Percentiles rank a stretch among this genome's conserved stretches.
Evolutionary conservation across 1,140 invertebrate species (phyloP).

Genomic region (Diploscapter pachys): DNA sequence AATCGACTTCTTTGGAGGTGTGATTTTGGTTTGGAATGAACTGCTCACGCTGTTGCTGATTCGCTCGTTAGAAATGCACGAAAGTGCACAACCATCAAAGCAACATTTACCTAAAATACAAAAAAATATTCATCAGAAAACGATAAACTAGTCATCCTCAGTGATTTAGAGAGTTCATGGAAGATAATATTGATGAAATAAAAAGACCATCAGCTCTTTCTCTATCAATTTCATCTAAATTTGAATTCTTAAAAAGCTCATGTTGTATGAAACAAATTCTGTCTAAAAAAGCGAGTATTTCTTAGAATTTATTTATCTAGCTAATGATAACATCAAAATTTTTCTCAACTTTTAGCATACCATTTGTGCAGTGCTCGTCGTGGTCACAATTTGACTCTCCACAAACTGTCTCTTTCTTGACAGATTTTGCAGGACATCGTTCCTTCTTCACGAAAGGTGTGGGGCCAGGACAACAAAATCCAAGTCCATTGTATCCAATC

Average conservation of each 20-base stretch:
- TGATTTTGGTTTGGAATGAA: too few species aligned
- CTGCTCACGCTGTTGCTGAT: slow-evolving; percentile 12
- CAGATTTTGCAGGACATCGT: slow-evolving; percentile 16
- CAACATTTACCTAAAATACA: slow-evolving; percentile 46
- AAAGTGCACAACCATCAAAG: slow-evolving; percentile 54
- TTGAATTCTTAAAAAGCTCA: too few species aligned
- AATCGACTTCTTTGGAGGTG: slow-evolving; percentile 1
- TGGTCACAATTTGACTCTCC: slow-evolving; percentile 24
- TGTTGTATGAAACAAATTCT: background rate
- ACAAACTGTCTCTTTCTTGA: background rate
- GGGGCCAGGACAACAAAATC: slow-evolving; percentile 53
- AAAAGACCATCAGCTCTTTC: too few species aligned
- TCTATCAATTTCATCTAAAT: too few species aligned
- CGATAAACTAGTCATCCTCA: too few species aligned
- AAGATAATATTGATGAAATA: too few species aligned
- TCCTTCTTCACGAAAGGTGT: slow-evolving; percentile 36
- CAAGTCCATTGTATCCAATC: slow-evolving; percentile 56
- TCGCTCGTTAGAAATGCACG: slow-evolving; percentile 37
- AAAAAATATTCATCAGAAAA: too few species aligned
- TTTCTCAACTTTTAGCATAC: background rate
- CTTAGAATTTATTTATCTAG: too few species aligned
- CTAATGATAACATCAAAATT: too few species aligned
- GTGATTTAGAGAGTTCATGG: too few species aligned
- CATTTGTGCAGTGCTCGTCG: slow-evolving; percentile 38
- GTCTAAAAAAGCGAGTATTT: background rate